A percentile compares a stretch with the other conserved stretches of the same genome.
Evolutionary conservation across 2,113 vertebrate genomes (phyloP).

Genomic region (Antennarius striatus): DNA sequence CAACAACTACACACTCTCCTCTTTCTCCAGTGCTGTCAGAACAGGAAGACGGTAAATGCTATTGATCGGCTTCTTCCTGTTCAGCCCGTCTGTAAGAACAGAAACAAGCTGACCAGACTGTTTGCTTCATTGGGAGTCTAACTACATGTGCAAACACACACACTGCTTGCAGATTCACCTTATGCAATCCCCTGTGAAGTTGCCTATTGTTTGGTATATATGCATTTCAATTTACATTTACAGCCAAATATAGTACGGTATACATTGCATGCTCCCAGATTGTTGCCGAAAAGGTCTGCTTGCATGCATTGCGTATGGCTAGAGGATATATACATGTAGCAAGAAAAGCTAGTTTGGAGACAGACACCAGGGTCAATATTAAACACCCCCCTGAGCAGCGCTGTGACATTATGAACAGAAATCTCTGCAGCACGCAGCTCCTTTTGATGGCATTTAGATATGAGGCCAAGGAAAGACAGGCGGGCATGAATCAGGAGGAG

Average conservation of each 20-base stretch:
- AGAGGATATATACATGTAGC: background rate
- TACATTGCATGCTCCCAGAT: background rate
- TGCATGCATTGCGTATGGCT: background rate
- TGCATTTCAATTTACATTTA: no score
- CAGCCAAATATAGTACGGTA: no score
- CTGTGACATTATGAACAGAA: slow-evolving; percentile 57
- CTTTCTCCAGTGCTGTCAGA: slow-evolving; percentile 49
- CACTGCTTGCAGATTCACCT: background rate
- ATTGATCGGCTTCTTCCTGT: slow-evolving; percentile 78
- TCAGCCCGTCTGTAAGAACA: slow-evolving; percentile 55
- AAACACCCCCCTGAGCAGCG: slow-evolving; percentile 39
- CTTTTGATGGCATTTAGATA: slow-evolving; percentile 55
- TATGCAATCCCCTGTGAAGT: no score
- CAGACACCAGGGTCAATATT: slow-evolving; percentile 21
- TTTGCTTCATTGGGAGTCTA: slow-evolving; percentile 47
- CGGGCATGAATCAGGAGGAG: slow-evolving; percentile 35
- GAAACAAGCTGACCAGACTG: slow-evolving; percentile 68
- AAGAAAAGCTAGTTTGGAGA: slow-evolving; percentile 1
- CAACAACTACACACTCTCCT: slow-evolving; percentile 44
- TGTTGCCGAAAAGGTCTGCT: background rate
- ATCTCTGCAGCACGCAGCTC: slow-evolving; percentile 22
- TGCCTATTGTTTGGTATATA: no score
- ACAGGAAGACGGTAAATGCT: slow-evolving; percentile 77
- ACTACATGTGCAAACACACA: slow-evolving; percentile 14
- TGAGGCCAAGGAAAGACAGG: slow-evolving; percentile 23